phyloP scores from a whole-genome alignment of 2,888 invertebrate genomes.

The Heteromyza rotundicornis region DNA sequence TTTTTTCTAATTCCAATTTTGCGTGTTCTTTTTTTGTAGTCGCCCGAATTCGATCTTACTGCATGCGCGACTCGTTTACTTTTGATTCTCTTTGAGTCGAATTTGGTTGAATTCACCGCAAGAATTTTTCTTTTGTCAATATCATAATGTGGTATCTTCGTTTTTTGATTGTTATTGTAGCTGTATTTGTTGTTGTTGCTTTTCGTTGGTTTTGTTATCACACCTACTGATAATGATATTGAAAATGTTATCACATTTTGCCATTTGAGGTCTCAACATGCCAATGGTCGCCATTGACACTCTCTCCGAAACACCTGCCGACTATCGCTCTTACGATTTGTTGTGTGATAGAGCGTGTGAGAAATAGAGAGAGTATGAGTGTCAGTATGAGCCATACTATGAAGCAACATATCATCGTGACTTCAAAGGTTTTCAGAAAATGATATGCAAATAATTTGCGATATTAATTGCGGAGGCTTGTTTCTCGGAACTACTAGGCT shows the following conservation, averaged over 20 bases:
- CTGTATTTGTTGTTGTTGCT: neutral
- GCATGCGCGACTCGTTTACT: slow-evolving; percentile 13
- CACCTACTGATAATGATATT: neutral
- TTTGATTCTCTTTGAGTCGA: slow-evolving; percentile 7
- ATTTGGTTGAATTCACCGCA: neutral
- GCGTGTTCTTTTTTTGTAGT: too few species aligned
- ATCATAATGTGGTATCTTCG: neutral
- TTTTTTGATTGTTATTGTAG: neutral
- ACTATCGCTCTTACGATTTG: neutral
- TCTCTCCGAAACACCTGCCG: neutral
- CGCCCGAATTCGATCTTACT: slow-evolving; percentile 5
- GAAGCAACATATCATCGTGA: too few species aligned
- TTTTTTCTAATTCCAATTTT: too few species aligned
- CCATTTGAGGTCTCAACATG: neutral
- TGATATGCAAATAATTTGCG: too few species aligned
- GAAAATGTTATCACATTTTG: neutral
- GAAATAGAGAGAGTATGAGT: too few species aligned
- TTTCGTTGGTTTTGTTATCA: neutral
- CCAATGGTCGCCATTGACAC: neutral
- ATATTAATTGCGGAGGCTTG: too few species aligned
- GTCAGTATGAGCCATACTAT: too few species aligned
- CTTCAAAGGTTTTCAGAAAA: too few species aligned
- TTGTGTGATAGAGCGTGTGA: neutral
- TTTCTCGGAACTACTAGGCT: too few species aligned
- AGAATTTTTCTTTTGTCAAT: neutral